These are phyloP conservation scores for Phoebastria nigripes DNA, from an alignment of 2,797 vertebrate species.

Conservation along the genomic window DNA sequence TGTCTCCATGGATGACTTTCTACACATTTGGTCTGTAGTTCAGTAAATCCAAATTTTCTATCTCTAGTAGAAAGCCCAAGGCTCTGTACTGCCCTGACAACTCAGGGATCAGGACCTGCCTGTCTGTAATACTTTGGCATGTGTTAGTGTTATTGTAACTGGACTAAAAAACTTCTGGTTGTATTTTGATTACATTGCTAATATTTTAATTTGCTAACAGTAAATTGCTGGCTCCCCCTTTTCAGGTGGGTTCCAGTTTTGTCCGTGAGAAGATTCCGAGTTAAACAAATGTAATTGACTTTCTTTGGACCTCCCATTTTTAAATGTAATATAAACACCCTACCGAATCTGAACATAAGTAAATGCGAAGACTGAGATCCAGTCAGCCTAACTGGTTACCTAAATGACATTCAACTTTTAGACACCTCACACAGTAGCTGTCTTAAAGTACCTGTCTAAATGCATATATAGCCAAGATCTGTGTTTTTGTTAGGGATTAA, in stretches of 20 bases:
- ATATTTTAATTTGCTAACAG: background rate
- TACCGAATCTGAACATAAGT: background rate
- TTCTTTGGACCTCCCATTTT: background rate
- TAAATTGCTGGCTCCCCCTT: accelerated
- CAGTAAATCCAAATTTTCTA: background rate
- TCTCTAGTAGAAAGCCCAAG: background rate
- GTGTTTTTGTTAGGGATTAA: background rate
- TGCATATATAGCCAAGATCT: background rate
- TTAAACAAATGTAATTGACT: background rate
- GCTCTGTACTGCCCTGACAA: background rate
- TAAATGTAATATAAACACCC: background rate
- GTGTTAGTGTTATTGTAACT: background rate
- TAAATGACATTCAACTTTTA: background rate
- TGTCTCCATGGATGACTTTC: background rate
- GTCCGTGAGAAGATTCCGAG: background rate
- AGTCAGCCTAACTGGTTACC: background rate
- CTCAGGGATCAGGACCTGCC: background rate
- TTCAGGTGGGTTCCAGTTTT: background rate
- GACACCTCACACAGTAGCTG: background rate
- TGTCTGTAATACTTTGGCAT: background rate
- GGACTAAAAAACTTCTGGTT: background rate
- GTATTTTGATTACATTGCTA: background rate
- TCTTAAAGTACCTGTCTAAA: background rate
- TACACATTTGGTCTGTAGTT: background rate
- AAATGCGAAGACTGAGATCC: background rate